A percentile compares a stretch with the other conserved stretches of the same genome.
Conservation (phyloP, 2,113 vertebrate species). For the Opisthocomus hoazin region DNA sequence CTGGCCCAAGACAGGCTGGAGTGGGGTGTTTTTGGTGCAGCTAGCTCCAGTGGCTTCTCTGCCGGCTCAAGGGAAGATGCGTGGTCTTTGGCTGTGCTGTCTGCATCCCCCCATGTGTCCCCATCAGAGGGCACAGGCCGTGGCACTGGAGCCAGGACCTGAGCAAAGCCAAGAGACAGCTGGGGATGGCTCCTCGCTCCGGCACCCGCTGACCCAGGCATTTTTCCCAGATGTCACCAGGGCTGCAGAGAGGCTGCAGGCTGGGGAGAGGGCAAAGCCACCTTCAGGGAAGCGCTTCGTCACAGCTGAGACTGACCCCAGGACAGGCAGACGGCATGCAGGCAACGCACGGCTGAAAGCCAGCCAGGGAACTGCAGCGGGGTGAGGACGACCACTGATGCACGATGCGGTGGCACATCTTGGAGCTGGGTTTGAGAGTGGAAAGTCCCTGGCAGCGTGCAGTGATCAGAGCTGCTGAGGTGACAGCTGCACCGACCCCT, state of each 20-base stretch:
- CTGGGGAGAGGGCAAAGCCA: neutral
- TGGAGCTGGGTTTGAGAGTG: neutral
- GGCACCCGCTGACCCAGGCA: neutral
- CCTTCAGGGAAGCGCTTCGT: neutral
- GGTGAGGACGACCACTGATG: neutral
- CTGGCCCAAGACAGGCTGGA: neutral
- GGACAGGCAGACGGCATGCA: rapidly evolving
- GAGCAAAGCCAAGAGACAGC: neutral
- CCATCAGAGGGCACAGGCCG: rapidly evolving
- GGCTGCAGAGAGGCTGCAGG: neutral
- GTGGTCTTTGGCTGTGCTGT: neutral
- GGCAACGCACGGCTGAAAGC: neutral
- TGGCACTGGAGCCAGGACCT: neutral
- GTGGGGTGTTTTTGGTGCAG: neutral
- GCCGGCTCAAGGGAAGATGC: neutral
- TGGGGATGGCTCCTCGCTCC: neutral
- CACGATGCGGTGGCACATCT: neutral
- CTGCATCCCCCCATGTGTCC: neutral
- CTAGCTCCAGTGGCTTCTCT: neutral
- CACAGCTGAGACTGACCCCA: neutral
- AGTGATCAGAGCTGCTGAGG: neutral
- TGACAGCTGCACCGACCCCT: neutral
- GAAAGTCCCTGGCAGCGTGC: neutral
- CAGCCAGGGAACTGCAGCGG: neutral
- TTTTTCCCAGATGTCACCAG: neutral